These are phyloP conservation scores for Drosophila peninsularis DNA, from an alignment of 2,888 invertebrate genomes.

Conservation along the genomic window DNA sequence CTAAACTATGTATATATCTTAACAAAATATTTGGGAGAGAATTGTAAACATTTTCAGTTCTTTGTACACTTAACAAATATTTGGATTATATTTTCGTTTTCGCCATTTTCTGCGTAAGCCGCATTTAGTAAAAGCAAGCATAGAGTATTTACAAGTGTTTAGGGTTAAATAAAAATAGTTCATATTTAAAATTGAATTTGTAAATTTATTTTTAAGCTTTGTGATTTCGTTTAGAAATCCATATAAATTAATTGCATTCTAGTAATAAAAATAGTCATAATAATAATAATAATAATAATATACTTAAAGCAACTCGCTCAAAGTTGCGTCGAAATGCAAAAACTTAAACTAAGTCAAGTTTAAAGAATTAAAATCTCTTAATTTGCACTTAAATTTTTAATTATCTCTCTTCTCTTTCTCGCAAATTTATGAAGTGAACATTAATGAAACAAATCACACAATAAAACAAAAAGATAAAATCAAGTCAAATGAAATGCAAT, in stretches of 20 bases:
- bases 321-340: slow-evolving; percentile 64
- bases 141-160: slow-evolving; percentile 49
- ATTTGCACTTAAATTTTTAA: slow-evolving; percentile 38
- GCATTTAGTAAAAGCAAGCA: slow-evolving; percentile 34
- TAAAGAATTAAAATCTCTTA: slow-evolving; percentile 23
- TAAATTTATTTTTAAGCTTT: slow-evolving; percentile 47
- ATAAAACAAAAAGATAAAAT: slow-evolving; percentile 37
- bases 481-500: slow-evolving; percentile 53
- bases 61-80: slow-evolving; percentile 19
- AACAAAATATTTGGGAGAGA: background rate
- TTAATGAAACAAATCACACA: slow-evolving; percentile 43
- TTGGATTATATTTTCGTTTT: slow-evolving; percentile 10
- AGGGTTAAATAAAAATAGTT: slow-evolving; percentile 32
- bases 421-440: slow-evolving; percentile 18
- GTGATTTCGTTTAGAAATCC: slow-evolving; percentile 29
- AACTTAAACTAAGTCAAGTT: slow-evolving; percentile 23
- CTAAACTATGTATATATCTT: slow-evolving; percentile 10
- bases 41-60: background rate
- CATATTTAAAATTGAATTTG: slow-evolving; percentile 31
- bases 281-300: slow-evolving; percentile 39
- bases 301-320: slow-evolving; percentile 64
- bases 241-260: slow-evolving; percentile 46
- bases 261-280: slow-evolving; percentile 24
- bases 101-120: slow-evolving; percentile 18
- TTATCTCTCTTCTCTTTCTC: slow-evolving; percentile 14